Evolutionary conservation across 2,797 vertebrate genomes (phyloP).

Genomic region (Margarornis squamiger): DNA sequence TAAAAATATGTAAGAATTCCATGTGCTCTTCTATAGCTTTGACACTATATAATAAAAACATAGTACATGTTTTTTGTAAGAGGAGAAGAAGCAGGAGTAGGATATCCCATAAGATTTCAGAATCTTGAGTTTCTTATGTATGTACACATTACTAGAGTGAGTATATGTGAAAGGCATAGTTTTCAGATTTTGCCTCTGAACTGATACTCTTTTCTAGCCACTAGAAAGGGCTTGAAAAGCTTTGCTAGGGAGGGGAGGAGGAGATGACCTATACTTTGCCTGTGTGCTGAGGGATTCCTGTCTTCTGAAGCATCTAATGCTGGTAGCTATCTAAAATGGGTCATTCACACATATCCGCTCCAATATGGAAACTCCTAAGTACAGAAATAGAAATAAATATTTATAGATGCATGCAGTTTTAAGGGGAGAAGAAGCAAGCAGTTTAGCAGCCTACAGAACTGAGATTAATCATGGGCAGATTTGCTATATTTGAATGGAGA

Average conservation of each 20-base stretch:
- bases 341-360: not conserved
- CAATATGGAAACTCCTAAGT: not conserved
- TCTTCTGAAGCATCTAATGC: not conserved
- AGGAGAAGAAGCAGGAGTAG: not conserved
- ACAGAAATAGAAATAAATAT: conserved; percentile 24
- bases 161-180: not conserved
- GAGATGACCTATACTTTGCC: not conserved
- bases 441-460: not conserved
- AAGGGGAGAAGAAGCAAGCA: not conserved
- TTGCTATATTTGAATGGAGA: not conserved
- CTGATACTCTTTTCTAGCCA: not conserved
- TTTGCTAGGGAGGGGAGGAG: not conserved
- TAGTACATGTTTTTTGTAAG: not conserved
- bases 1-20: not conserved
- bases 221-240: not conserved
- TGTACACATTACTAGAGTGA: not conserved
- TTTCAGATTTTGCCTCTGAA: not conserved
- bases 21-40: not conserved
- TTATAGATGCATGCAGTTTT: not conserved
- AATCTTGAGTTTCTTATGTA: not conserved
- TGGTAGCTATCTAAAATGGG: not conserved
- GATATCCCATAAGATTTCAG: not conserved
- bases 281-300: not conserved
- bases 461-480: not conserved
- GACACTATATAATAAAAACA: not conserved